These are phyloP conservation scores for Ganaspis sp. DNA, from an alignment of 1,140 invertebrate genomes.

Conservation along the genomic window DNA sequence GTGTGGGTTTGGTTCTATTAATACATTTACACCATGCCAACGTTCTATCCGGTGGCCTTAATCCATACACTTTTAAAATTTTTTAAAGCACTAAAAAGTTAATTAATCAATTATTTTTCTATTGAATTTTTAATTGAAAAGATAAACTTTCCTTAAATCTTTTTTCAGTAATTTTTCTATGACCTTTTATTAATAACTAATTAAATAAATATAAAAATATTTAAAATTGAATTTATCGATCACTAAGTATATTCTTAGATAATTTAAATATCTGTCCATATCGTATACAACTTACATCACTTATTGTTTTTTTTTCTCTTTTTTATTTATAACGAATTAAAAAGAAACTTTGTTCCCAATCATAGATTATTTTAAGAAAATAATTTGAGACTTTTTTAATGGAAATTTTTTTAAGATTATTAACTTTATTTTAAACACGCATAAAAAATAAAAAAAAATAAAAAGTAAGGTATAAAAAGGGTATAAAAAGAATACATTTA, in stretches of 20 bases:
- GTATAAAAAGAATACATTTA: too few species aligned
- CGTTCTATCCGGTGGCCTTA: not conserved
- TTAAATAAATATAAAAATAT: not conserved
- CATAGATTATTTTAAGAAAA: too few species aligned
- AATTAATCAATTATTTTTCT: too few species aligned
- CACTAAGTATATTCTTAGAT: slow-evolving; percentile 7
- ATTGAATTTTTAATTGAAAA: too few species aligned
- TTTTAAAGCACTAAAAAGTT: not conserved
- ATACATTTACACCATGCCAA: not conserved
- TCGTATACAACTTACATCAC: not conserved
- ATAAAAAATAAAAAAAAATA: too few species aligned
- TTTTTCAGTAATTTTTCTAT: not conserved
- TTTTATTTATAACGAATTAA: too few species aligned
- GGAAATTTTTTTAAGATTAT: too few species aligned
- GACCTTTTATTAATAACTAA: not conserved
- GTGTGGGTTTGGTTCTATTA: not conserved
- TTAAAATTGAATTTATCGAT: not conserved
- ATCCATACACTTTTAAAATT: not conserved
- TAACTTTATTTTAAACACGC: too few species aligned
- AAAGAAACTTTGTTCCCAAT: too few species aligned
- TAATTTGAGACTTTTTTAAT: too few species aligned
- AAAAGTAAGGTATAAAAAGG: too few species aligned
- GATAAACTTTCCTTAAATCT: too few species aligned
- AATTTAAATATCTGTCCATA: not conserved
- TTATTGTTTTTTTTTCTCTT: not conserved